Base-by-base conservation (phyloP, 2,113 vertebrate genomes). In the Lynx canadensis region DNA sequence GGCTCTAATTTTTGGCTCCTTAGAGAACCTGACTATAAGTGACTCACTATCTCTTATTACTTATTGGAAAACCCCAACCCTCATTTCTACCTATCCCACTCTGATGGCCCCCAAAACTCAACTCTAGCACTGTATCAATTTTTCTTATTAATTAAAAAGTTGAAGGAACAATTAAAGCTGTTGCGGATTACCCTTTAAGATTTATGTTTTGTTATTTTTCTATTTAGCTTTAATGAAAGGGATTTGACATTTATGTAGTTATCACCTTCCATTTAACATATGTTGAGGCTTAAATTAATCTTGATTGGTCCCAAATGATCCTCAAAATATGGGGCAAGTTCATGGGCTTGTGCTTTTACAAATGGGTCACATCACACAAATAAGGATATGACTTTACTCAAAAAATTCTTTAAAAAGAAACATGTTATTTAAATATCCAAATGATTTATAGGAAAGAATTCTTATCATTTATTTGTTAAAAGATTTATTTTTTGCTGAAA, bases 161-260 rank as follows among this genome's bases (percentile, higher is more conserved):
- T 88, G 19, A 91, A 94, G 87, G 76, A 85, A 50, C 33, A 97
- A 82, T 84, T 80, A 95, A 81, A 95, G 21, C 2, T 33, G 90
- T 73, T 60, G 65, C n/a, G 29, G 18, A 50, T 74, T 82, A 86
- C 18, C 16, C 52, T 92, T 80, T 96, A 83, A 94, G 13, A 66
- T 66, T 84, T 97, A 90, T 83, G 41, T 21, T 91, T 78, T 96
- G 41, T 78, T 81, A 66, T 85, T 93, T 95, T 95, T 71, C 79
- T 95, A 7, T 60, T 81, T 93, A 78, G 29, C n/a, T 78, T 45
- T 60, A 36, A 52, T 78, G 79, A 96, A 95, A 91, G 45, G 25
- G 27, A 76, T 88, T 91, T 96, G 80, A 84, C 16, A 84, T 89
- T 92, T 96, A 92, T 85, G 71, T 63, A 93, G 55, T 25, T 76